Base-by-base conservation (phyloP, 1,140 invertebrate species). In the Lucilia sericata region DNA sequence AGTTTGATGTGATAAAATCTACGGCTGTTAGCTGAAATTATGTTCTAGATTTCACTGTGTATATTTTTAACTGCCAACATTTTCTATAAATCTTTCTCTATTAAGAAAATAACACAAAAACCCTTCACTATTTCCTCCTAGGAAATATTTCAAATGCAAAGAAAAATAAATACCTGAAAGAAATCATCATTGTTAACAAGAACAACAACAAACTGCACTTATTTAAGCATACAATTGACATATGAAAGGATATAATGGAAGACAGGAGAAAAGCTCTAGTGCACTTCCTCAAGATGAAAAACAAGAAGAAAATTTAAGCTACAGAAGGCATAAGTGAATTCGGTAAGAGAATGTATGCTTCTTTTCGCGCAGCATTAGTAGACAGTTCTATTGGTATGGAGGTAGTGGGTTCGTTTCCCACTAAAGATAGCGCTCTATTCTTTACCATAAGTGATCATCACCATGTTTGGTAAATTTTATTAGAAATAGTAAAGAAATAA, bases 141-240 rank as follows among this genome's bases (percentile, higher is more conserved):
- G 5, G n/a, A 60, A 60, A 60, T 60, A 60, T n/a, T n/a, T 17
- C 55, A 60, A n/a, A 60, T 60, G 55, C 55, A 60, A 78, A 78
- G 7, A 42, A 78, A 78, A 42, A 78, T n/a, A 19, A 78, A 78
- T 78, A 78, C n/a, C 75, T 42, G 36, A 78, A 78, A 47, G 14
- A 10, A 78, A 78, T 78, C 75, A 76, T 42, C 74, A 42, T 42
- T 5, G 42, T 42, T 42, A 42, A 42, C 42, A 42, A 75, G 21
- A 60, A 60, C 55, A 60, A 55, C 17, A 76, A 21, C 55, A 74
- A 55, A 42, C 19, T 60, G 88, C 87, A 90, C 88, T 86, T 88
- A 90, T 87, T 90, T 90, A 89, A 90, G 89, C 88, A 88, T 87
- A 90, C 89, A 90, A 90, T 90, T 90, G 89, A 90, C 87, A 89